Evolutionary conservation across 2,888 invertebrate genomes (phyloP).

Genomic region (Eustalomyia histrio): DNA sequence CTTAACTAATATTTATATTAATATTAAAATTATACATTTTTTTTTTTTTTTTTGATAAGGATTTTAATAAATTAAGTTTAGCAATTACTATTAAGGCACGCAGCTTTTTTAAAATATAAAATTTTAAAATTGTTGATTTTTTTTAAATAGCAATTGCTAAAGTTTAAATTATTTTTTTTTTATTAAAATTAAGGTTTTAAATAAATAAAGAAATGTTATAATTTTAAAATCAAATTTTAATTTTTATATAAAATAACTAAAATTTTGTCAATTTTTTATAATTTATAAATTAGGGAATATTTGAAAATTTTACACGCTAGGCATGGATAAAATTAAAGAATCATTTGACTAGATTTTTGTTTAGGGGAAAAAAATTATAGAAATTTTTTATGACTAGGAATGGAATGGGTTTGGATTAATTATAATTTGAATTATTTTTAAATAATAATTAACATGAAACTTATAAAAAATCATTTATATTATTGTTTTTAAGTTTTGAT

Average conservation of each 20-base stretch:
- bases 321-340: constrained; percentile 10
- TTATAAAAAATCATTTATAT: constrained; percentile 36
- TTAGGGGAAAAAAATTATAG: constrained; percentile 14
- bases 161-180: constrained; percentile 19
- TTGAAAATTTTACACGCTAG: constrained; percentile 5
- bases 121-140: constrained; percentile 75
- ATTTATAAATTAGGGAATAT: background rate
- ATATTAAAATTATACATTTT: constrained; percentile 53
- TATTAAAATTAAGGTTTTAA: constrained; percentile 7
- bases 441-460: background rate
- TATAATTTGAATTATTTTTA: background rate
- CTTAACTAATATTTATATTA: constrained; percentile 50
- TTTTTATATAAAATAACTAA: background rate
- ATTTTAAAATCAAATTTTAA: background rate
- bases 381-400: constrained; percentile 28
- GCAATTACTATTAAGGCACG: constrained; percentile 91
- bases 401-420: constrained; percentile 48
- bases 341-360: constrained; percentile 54
- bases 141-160: constrained; percentile 77
- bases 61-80: constrained; percentile 71
- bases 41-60: background rate
- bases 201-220: constrained; percentile 15
- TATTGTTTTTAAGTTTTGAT: constrained; percentile 59
- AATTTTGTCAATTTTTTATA: background rate
- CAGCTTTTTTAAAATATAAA: constrained; percentile 83